Percentiles rank a stretch among this genome's conserved stretches.
Conservation (phyloP, 1,140 invertebrate genomes). For the Halictus rubicundus region DNA sequence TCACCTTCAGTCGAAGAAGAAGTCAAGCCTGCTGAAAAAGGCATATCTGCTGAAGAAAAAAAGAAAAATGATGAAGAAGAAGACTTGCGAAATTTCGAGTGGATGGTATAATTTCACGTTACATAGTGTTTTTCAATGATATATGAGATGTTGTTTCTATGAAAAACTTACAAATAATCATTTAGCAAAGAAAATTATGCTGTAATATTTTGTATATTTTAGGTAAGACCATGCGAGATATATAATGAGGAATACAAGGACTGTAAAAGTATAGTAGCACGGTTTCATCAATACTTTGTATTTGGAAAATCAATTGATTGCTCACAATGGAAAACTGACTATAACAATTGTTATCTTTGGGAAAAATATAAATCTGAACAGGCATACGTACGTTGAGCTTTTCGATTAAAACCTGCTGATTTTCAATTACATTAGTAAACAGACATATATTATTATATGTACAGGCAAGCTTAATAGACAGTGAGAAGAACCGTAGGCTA, state of each 20-base stretch:
- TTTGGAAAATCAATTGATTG: conserved; percentile 88
- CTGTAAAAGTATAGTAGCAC: conserved; percentile 86
- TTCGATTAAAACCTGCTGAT: conserved; percentile 9
- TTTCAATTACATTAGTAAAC: not conserved
- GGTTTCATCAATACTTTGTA: conserved; percentile 94
- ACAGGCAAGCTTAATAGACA: conserved; percentile 86
- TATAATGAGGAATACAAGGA: conserved; percentile 91
- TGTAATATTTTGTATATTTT: conserved; percentile 47
- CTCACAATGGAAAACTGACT: conserved; percentile 88
- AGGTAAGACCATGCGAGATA: conserved; percentile 87
- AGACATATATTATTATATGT: conserved; percentile 60
- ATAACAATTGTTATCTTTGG: conserved; percentile 87
- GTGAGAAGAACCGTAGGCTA: conserved; percentile 85
- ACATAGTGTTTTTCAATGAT: too few relatives aligned
- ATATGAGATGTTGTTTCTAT: too few relatives aligned
- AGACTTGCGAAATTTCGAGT: not conserved
- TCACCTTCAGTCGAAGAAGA: not conserved
- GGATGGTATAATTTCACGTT: conserved; percentile 44
- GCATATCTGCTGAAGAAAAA: not conserved
- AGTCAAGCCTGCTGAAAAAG: not conserved
- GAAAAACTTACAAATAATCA: too few relatives aligned
- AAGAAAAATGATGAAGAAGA: not conserved
- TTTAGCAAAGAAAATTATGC: too few relatives aligned
- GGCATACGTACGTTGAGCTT: conserved; percentile 83
- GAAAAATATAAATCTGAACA: conserved; percentile 82